Conservation (phyloP, 2,113 vertebrate species). For the Zapus hudsonius region DNA sequence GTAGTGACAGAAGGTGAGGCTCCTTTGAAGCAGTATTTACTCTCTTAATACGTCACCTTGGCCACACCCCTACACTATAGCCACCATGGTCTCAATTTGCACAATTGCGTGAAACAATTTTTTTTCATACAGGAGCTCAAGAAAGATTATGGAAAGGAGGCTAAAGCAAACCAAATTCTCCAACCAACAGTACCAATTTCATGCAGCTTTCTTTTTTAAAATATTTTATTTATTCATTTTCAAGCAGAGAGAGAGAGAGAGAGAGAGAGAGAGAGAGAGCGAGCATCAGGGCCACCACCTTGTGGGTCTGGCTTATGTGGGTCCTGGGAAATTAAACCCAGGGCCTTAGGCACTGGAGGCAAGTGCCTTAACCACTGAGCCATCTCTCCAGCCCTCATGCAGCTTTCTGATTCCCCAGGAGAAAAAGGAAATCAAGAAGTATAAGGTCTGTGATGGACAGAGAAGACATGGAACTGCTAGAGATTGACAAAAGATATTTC, state of each 20-base stretch:
- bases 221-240: too few relatives aligned
- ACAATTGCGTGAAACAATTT: not conserved
- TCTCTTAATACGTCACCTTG: not conserved
- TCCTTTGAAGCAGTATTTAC: slow-evolving; percentile 1
- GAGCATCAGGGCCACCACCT: too few relatives aligned
- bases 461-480: not conserved
- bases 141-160: not conserved
- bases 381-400: too few relatives aligned
- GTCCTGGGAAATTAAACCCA: too few relatives aligned
- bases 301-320: too few relatives aligned
- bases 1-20: not conserved
- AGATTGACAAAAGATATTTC: not conserved
- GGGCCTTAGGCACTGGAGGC: too few relatives aligned
- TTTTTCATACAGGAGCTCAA: not conserved
- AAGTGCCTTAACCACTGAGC: too few relatives aligned
- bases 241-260: too few relatives aligned
- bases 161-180: not conserved
- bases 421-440: not conserved
- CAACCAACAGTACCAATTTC: not conserved
- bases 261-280: too few relatives aligned
- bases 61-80: not conserved
- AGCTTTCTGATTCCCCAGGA: not conserved
- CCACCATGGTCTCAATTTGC: not conserved
- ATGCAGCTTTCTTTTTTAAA: not conserved
- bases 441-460: not conserved